Base-by-base conservation (phyloP, 2,888 invertebrate species). In the Flexamia atlantica region DNA sequence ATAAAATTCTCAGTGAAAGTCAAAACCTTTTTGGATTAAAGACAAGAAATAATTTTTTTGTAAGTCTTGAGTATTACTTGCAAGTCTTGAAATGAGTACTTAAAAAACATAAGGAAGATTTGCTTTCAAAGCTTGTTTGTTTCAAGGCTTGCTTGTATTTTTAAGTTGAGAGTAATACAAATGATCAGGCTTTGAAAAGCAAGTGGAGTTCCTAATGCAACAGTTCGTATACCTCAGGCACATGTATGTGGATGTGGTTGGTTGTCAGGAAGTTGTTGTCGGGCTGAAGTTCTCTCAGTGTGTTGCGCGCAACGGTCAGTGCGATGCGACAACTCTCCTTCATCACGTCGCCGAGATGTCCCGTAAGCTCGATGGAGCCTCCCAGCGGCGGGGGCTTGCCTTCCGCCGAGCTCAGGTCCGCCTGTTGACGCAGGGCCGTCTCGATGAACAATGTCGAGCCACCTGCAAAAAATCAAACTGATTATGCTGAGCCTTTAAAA, bases 331-430 rank as follows among this genome's bases (percentile, higher is more conserved):
- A 96, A 0, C 98, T 98, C 90, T 99, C 99, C 91, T 99, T 99
- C 99, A 99, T 99, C 0, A 99, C 99, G 89, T 99, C 98, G 0
- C 99, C 99, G 85, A 99, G 93, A 91, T 99, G 98, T 0, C 99
- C 99, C 0, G 99, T 99, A 84, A 97, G 90, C 90, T 97, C 96
- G 85, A 98, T 91, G 5, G 93, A 92, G 4, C 97, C 97, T 79
- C 92, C 91, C 53, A 20, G 90, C 53, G 28, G 42, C 20, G 50
- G 7, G 17, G 25, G 25, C 70, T 86, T 86, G n/a, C 30, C 68
- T 25, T 85, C 84, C 1, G 72, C 23, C 2, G 72, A 40, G 50
- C 4, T 2, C 23, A 87, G 90, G 89, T 74, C 90, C 88, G 87
- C 0, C 87, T 86, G 87, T 87, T 92, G 91, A 88, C 94, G 88